Percentiles rank a stretch among this genome's conserved stretches.
Evolutionary conservation across 2,888 invertebrate species (phyloP).

Genomic region (Gibbula magus): DNA sequence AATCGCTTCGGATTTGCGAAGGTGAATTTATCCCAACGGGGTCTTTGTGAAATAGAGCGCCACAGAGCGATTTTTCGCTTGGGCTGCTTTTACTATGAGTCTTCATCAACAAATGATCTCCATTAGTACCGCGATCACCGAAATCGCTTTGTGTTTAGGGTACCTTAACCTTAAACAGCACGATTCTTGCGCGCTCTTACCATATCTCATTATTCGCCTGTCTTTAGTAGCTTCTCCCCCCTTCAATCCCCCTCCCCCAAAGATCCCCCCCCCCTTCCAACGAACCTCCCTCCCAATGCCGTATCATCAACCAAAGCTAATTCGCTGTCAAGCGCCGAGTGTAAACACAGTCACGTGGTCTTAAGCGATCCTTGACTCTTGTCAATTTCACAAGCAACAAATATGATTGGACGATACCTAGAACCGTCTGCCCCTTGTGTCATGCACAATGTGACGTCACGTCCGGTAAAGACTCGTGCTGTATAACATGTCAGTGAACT

Average conservation of each 20-base stretch:
- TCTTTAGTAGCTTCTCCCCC: background rate
- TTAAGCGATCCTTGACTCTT: slow-evolving; percentile 18
- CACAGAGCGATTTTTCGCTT: slow-evolving; percentile 27
- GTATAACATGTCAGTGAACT: background rate
- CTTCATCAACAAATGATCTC: slow-evolving; percentile 4
- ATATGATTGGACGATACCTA: slow-evolving; percentile 8
- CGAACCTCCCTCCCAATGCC: too few relatives aligned
- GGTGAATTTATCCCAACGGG: background rate
- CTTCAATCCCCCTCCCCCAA: too few relatives aligned
- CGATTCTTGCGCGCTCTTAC: slow-evolving; percentile 2
- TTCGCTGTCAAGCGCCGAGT: slow-evolving; percentile 8
- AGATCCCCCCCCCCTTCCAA: background rate
- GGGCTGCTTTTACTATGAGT: background rate
- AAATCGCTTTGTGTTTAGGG: background rate
- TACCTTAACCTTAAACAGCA: background rate
- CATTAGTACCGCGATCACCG: background rate
- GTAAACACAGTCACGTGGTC: slow-evolving; percentile 17
- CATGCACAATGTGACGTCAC: background rate
- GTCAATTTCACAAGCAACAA: slow-evolving; percentile 21
- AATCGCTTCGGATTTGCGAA: background rate
- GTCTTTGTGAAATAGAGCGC: background rate
- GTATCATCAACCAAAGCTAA: slow-evolving; percentile 7
- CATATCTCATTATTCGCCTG: slow-evolving; percentile 16
- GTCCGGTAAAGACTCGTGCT: background rate
- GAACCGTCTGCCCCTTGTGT: background rate